Conservation (phyloP, 2,113 vertebrate genomes). For the Clarias magur region DNA sequence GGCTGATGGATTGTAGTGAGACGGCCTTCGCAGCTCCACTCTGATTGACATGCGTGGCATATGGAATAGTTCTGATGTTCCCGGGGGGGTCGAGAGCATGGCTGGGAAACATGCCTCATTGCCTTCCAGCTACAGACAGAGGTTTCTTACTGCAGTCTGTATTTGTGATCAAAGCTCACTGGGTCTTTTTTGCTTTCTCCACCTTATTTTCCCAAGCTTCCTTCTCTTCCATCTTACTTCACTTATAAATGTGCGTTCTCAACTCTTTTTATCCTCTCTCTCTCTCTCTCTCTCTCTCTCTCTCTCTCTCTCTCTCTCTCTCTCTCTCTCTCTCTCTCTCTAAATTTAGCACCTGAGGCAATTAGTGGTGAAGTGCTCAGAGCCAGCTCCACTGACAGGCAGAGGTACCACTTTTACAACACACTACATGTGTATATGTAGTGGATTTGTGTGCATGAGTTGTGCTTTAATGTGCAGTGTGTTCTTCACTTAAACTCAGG, state of each 20-base stretch:
- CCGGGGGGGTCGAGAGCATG: slow-evolving; percentile 81
- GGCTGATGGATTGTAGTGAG: slow-evolving; percentile 49
- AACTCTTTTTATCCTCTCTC: slow-evolving; percentile 5
- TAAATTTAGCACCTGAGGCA: slow-evolving; percentile 89
- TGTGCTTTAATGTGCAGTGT: slow-evolving; percentile 37
- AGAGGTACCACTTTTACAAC: slow-evolving; percentile 64
- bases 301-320: slow-evolving; percentile 32
- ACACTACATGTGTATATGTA: slow-evolving; percentile 47
- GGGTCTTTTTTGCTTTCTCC: slow-evolving; percentile 25
- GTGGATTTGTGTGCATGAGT: slow-evolving; percentile 36
- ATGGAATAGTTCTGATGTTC: slow-evolving; percentile 94
- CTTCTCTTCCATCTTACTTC: slow-evolving; percentile 32
- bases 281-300: slow-evolving; percentile 10
- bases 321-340: slow-evolving; percentile 14
- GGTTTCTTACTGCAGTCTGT: slow-evolving; percentile 76
- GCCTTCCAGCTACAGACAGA: slow-evolving; percentile 45
- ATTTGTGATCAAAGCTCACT: slow-evolving; percentile 89
- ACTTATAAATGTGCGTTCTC: slow-evolving; percentile 31
- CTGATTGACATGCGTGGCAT: slow-evolving; percentile 93
- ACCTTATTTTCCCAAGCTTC: slow-evolving; percentile 47
- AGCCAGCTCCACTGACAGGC: slow-evolving; percentile 82
- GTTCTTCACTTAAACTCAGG: slow-evolving; percentile 25
- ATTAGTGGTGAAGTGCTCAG: slow-evolving; percentile 85
- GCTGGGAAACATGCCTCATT: slow-evolving; percentile 65
- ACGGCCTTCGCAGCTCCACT: slow-evolving; percentile 81